Base-by-base conservation (phyloP, 2,888 invertebrate species). In the Alviniconcha strummeri region DNA sequence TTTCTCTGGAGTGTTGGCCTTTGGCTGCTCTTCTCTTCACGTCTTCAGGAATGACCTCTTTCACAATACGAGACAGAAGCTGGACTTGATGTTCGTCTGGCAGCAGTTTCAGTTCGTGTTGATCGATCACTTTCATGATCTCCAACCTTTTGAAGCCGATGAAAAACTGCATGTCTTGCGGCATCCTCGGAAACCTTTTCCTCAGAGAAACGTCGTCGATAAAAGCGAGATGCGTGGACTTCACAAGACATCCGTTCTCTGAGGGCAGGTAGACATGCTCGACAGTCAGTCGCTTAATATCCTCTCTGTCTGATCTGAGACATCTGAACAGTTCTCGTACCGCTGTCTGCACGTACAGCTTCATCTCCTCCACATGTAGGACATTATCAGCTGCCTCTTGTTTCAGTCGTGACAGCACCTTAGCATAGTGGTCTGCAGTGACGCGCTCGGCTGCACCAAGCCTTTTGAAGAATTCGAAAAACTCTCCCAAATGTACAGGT, bases 371-470 rank as follows among this genome's bases (percentile, higher is more conserved):
- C 8, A 80, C 72, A 71, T 69, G 52, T 54, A 80, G 57, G 6
- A 4, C 4, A 8, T 54, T 69, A 17, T 71, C 56, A 15, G 36
- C 71, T 6, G 72, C 54, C 8, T 71, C n/a, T n/a, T 9, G 36
- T n/a, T 88, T 81, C 9, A 89, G 80, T 1, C 54, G 57, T 15
- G 86, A 60, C 71, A 91, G 81, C 54, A 88, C 88, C 8, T 55
- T 76, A 6, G 86, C 86, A 84, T 89, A 90, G 64, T 86, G 86
- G 17, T 83, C 77, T 11, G 85, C 82, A 11, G 88, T 85, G 3
- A 86, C 85, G 7, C 78, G 82, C 54, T 86, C 80, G 3, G 83
- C 81, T 9, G 87, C 87, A 52, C 91, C 91, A 74, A 90, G 55
- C 7, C 11, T 19, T 13, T 84, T 52, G 72, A 91, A 90, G n/a